These are phyloP conservation scores for Conus ventricosus DNA, from an alignment of 1,140 invertebrate species.

Conservation along the genomic window DNA sequence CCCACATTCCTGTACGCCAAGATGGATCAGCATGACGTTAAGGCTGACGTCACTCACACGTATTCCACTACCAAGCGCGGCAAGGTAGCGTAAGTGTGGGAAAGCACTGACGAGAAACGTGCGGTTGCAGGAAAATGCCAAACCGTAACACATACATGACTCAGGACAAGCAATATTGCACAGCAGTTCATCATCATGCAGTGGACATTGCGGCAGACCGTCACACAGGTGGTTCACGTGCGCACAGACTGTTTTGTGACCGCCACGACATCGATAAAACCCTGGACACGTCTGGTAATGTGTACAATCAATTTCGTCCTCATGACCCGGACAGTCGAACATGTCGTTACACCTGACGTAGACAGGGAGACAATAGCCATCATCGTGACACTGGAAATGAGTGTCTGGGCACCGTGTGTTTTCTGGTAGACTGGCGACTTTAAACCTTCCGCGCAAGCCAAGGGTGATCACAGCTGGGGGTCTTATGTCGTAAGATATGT, in stretches of 20 bases:
- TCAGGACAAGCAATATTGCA: constrained; percentile 36
- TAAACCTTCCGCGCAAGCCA: no score
- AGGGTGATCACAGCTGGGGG: no score
- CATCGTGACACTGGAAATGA: constrained; percentile 27
- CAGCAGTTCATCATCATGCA: constrained; percentile 38
- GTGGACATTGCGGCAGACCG: constrained; percentile 33
- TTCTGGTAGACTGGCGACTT: no score
- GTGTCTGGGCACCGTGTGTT: constrained; percentile 23
- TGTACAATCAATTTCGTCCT: constrained; percentile 30
- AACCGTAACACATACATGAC: constrained; percentile 20
- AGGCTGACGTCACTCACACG: neutral
- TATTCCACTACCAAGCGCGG: neutral
- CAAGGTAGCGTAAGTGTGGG: constrained; percentile 30
- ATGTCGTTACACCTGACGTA: constrained; percentile 39
- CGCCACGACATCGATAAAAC: constrained; percentile 32
- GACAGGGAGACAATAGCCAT: constrained; percentile 31
- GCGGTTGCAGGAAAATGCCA: constrained; percentile 29
- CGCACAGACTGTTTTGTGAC: neutral
- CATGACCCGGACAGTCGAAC: constrained; percentile 36
- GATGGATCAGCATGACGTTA: constrained; percentile 31
- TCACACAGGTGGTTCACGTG: constrained; percentile 35
- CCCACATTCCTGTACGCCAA: constrained; percentile 8
- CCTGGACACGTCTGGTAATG: constrained; percentile 10
- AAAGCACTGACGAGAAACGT: neutral
- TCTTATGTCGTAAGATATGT: no score